phyloP scores from a whole-genome alignment of 2,797 vertebrate genomes.

The Melanotaenia boesemani region DNA sequence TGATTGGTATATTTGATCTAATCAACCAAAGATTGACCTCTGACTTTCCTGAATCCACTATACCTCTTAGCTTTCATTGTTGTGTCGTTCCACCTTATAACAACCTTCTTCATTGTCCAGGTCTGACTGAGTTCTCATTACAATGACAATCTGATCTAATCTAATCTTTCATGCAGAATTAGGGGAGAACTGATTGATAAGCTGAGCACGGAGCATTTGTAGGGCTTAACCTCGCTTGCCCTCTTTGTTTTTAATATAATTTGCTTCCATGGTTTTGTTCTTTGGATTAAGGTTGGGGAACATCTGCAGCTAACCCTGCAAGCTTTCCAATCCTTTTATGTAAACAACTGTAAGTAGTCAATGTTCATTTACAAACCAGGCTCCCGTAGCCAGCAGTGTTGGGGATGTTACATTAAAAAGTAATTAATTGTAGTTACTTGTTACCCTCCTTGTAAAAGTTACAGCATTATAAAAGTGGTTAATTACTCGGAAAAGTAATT shows the following conservation, averaged over 20 bases:
- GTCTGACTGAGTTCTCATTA: constrained; percentile 9
- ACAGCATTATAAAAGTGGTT: no score
- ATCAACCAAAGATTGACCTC: constrained; percentile 43
- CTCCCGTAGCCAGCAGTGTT: not conserved
- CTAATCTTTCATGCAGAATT: constrained; percentile 15
- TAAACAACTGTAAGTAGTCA: not conserved
- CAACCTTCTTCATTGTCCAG: not conserved
- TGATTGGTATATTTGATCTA: constrained; percentile 50
- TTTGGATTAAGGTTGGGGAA: not conserved
- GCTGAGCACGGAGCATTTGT: constrained; percentile 26
- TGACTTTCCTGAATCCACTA: constrained; percentile 17
- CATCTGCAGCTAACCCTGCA: not conserved
- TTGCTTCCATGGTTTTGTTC: not conserved
- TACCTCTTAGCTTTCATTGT: not conserved
- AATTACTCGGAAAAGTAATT: no score
- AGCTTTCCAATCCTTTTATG: not conserved
- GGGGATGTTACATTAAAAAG: no score
- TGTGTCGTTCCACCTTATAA: not conserved
- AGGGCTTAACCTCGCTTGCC: constrained; percentile 37
- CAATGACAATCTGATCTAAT: constrained; percentile 21
- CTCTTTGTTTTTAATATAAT: constrained; percentile 2
- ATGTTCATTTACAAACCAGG: not conserved
- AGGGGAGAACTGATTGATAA: constrained; percentile 30
- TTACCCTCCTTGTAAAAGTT: no score
- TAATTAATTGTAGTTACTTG: no score